phyloP scores from a whole-genome alignment of 2,797 vertebrate species.

The Trachops cirrhosus region DNA sequence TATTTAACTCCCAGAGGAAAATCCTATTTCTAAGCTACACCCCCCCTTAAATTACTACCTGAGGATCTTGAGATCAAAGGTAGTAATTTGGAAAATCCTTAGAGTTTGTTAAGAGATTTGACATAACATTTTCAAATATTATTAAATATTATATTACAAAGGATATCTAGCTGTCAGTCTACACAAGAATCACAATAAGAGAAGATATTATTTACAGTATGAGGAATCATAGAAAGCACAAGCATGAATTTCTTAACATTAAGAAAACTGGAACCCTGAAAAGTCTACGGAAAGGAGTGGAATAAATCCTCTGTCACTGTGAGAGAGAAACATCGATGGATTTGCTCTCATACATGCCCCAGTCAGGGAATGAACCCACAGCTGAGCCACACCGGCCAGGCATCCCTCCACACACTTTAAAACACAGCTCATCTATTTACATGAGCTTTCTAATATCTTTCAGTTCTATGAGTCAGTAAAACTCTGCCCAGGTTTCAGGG shows the following conservation, averaged over 20 bases:
- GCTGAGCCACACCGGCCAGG: background rate
- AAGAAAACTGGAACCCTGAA: background rate
- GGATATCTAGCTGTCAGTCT: background rate
- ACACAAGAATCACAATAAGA: background rate
- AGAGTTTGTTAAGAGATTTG: background rate
- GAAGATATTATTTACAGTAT: background rate
- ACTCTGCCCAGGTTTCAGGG: background rate
- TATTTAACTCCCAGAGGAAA: background rate
- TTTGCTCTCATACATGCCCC: background rate
- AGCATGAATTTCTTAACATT: background rate
- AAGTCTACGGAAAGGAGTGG: background rate
- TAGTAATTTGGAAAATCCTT: background rate
- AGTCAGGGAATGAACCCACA: background rate
- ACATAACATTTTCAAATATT: background rate
- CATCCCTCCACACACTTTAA: background rate
- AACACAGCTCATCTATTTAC: background rate
- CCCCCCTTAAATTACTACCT: background rate
- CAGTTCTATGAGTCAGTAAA: background rate
- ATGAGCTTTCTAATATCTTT: background rate
- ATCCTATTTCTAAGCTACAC: background rate
- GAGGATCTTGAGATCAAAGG: background rate
- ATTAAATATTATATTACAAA: background rate
- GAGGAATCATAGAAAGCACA: background rate
- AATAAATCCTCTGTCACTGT: background rate
- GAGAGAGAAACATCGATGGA: background rate